A percentile compares a stretch with the other conserved stretches of the same genome.
Conservation (phyloP, 2,113 vertebrate genomes). For the Sinosuthora webbiana region DNA sequence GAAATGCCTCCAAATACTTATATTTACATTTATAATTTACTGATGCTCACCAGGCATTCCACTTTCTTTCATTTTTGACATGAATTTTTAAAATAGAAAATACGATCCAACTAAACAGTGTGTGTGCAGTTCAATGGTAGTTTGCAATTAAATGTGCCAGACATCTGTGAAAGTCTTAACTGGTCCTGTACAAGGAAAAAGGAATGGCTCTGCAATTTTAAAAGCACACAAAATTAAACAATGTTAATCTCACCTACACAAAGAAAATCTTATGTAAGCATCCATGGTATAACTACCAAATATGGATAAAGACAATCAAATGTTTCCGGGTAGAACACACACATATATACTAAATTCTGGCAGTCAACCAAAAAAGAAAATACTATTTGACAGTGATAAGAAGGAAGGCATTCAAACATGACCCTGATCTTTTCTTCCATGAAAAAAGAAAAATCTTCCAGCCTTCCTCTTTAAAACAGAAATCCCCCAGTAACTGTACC, state of each 20-base stretch:
- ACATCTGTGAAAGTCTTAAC: not conserved
- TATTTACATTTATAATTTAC: not conserved
- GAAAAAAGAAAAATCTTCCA: not conserved
- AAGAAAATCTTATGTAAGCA: not conserved
- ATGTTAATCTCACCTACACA: not conserved
- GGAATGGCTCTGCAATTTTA: not conserved
- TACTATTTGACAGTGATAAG: not conserved
- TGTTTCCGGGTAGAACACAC: not conserved
- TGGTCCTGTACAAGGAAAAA: not conserved
- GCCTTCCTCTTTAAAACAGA: not conserved
- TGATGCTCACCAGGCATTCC: not conserved
- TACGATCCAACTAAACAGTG: not conserved
- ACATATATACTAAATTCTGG: not conserved
- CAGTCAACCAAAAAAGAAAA: not conserved
- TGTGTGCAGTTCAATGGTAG: not conserved
- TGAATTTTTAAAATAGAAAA: slow-evolving; percentile 14
- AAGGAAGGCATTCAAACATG: not conserved
- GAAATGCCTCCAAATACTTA: not conserved
- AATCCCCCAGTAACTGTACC: not conserved
- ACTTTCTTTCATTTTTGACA: not conserved
- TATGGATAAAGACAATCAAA: not conserved
- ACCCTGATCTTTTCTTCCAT: not conserved
- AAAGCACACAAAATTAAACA: not conserved
- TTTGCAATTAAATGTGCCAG: not conserved
- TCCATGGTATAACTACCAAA: not conserved